Percentiles rank a stretch among this genome's conserved stretches.
phyloP scores from a whole-genome alignment of 2,113 vertebrate species.

The Orientallactaga bullata region DNA sequence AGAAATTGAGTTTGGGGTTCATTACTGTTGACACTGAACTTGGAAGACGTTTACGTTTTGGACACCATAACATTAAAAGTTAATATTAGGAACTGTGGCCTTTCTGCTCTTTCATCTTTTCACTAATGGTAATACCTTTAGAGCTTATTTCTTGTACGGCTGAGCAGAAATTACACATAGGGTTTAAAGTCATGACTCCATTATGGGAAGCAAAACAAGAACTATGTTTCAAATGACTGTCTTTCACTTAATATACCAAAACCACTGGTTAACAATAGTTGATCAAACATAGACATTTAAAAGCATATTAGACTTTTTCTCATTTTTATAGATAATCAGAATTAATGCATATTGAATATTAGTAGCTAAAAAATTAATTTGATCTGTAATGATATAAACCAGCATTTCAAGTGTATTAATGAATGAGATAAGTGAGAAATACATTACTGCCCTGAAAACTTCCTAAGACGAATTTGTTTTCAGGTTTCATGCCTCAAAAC shows the following conservation, averaged over 20 bases:
- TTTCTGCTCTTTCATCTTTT: conserved; percentile 42
- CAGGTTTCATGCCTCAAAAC: conserved; percentile 43
- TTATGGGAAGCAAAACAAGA: conserved; percentile 21
- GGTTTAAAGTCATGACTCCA: background rate
- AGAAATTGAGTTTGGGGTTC: conserved; percentile 1
- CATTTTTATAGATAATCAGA: conserved; percentile 18
- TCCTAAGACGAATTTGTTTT: conserved; percentile 67
- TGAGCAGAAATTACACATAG: background rate
- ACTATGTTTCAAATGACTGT: background rate
- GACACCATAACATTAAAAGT: background rate
- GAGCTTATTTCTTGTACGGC: conserved; percentile 43
- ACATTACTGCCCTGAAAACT: conserved; percentile 24
- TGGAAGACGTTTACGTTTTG: conserved; percentile 24
- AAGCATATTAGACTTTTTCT: background rate
- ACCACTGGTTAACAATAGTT: background rate
- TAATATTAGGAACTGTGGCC: background rate
- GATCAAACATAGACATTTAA: conserved; percentile 42
- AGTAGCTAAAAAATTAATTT: background rate
- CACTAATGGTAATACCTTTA: background rate
- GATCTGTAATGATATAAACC: conserved; percentile 25
- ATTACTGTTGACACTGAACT: background rate
- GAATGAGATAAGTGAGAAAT: conserved; percentile 12
- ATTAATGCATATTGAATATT: background rate
- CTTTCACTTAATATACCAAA: conserved; percentile 32
- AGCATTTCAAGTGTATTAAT: background rate